Base-by-base conservation (phyloP, 2,888 invertebrate species). In the Pyrrhia umbra region DNA sequence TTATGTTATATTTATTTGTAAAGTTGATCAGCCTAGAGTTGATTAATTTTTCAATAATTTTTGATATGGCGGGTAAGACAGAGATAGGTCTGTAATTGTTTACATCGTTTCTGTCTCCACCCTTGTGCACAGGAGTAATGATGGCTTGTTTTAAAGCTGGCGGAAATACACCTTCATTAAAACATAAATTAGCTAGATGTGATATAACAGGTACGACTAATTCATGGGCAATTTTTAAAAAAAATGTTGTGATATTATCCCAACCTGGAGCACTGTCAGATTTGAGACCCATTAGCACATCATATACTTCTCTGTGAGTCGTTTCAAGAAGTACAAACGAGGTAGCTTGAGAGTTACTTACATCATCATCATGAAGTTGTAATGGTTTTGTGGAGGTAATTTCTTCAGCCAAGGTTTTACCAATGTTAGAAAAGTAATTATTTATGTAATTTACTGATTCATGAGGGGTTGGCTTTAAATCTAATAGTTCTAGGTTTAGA, bases 371-470 rank as follows among this genome's bases (percentile, higher is more conserved):
- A n/a, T n/a, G n/a, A n/a, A n/a, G n/a, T n/a, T n/a, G n/a, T n/a
- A n/a, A n/a, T n/a, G n/a, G n/a, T n/a, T n/a, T n/a, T 34, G 30
- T n/a, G 2, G 39, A 37, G 23, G 16, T 51, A 10, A 51, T 51
- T 13, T 51, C 15, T 15, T 39, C 39, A 15, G 51, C 51, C 21
- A 51, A 25, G 10, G 37, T 15, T 15, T 51, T 39, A 1, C 39
- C 39, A 37, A 51, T 51, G n/a, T 13, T 39, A 51, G 39, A 49
- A 21, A 49, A 49, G n/a, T 49, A n/a, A n/a, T n/a, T n/a, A n/a
- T n/a, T n/a, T n/a, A n/a, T n/a, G n/a, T n/a, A n/a, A n/a, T n/a
- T n/a, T 27, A 15, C 27, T 6, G 49, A 49, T 10, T 15, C 49
- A 13, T 34, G 34, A n/a, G 30, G 13, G 34, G 49, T 46, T 5